Conservation (phyloP, 2,113 vertebrate species). For the Thamnaconus septentrionalis region DNA sequence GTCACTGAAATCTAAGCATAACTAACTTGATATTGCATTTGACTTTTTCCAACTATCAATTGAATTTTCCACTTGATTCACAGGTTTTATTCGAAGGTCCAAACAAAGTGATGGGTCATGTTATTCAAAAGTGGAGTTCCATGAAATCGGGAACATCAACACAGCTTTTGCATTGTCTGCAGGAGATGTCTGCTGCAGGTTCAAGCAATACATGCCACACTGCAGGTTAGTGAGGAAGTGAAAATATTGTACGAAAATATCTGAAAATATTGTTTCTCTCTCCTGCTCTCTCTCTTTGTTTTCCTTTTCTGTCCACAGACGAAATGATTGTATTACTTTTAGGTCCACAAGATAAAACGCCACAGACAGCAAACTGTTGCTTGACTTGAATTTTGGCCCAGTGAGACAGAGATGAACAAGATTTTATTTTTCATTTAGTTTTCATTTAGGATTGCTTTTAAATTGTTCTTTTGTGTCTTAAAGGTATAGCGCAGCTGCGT, state of each 20-base stretch:
- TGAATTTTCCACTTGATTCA: slow-evolving; percentile 50
- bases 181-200: slow-evolving; percentile 43
- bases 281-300: too few relatives aligned
- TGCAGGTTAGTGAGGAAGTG: slow-evolving; percentile 54
- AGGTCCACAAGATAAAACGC: too few relatives aligned
- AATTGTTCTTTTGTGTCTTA: neutral
- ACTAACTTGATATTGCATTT: slow-evolving; percentile 47
- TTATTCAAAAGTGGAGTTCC: slow-evolving; percentile 50
- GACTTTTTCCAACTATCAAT: slow-evolving; percentile 58
- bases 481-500: slow-evolving; percentile 54
- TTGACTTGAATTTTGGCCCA: too few relatives aligned
- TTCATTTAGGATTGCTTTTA: neutral
- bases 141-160: slow-evolving; percentile 16
- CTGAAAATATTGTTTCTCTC: too few relatives aligned
- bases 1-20: slow-evolving; percentile 52
- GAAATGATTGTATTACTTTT: too few relatives aligned
- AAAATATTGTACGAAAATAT: too few relatives aligned
- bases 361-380: too few relatives aligned
- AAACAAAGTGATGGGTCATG: slow-evolving; percentile 53
- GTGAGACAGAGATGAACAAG: neutral
- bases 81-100: slow-evolving; percentile 66
- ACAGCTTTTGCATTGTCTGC: slow-evolving; percentile 56
- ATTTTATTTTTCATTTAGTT: neutral
- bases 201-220: slow-evolving; percentile 59
- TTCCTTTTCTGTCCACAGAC: too few relatives aligned